Conservation (phyloP, 35 echinoderm and acorn worm genomes). For the Stichopus chloronotus region DNA sequence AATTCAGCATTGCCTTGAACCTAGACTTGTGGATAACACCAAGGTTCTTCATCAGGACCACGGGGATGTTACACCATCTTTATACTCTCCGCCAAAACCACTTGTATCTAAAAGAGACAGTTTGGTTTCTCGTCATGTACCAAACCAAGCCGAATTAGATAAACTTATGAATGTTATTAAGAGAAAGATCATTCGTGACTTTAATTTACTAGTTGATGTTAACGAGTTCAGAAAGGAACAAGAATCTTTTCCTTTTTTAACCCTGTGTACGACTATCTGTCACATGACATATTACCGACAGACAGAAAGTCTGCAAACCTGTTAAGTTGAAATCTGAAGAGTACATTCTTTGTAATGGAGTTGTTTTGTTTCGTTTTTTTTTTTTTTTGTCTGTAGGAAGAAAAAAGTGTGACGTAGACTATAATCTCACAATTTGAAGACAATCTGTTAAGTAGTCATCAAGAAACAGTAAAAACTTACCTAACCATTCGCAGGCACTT, state of each 20-base stretch:
- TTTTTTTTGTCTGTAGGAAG: constrained; percentile 32
- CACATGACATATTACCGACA: constrained; percentile 54
- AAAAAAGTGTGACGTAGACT: constrained; percentile 9
- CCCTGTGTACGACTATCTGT: constrained; percentile 61
- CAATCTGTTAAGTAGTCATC: constrained; percentile 59
- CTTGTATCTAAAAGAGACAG: constrained; percentile 42
- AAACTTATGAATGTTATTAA: constrained; percentile 49
- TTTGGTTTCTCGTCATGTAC: constrained; percentile 48
- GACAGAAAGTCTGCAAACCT: constrained; percentile 57
- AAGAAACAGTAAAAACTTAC: constrained; percentile 53
- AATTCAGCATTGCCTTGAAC: constrained; percentile 33
- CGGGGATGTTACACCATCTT: constrained; percentile 11
- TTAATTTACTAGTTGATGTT: constrained; percentile 60
- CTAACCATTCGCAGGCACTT: constrained; percentile 39
- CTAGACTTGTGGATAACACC: constrained; percentile 52
- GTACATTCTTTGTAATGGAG: constrained; percentile 66
- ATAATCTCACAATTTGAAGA: constrained; percentile 50
- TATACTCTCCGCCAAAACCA: constrained; percentile 44
- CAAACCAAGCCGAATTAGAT: constrained; percentile 59
- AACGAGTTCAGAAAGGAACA: constrained; percentile 38
- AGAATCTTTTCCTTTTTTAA: constrained; percentile 56
- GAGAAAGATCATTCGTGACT: constrained; percentile 64
- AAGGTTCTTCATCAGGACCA: neutral
- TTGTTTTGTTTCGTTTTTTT: constrained; percentile 52
- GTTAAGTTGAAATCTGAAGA: constrained; percentile 48